Conservation (phyloP, 2,797 vertebrate genomes). For the Etheostoma nigrum region DNA sequence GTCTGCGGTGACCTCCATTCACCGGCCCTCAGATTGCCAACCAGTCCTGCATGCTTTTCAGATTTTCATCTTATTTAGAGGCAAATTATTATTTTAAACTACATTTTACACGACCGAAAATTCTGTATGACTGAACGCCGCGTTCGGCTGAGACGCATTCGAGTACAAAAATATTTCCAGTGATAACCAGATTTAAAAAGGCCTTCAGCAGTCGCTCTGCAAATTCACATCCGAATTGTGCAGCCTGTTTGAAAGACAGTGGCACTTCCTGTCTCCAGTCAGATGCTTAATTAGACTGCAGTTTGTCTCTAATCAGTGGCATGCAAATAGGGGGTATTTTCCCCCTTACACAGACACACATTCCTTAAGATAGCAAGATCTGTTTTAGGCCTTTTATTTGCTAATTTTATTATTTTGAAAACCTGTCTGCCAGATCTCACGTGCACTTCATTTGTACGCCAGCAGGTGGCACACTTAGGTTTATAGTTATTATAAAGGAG, state of each 20-base stretch:
- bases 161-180: constrained; percentile 52
- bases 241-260: constrained; percentile 15
- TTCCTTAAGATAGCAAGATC: background rate
- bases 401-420: constrained; percentile 42
- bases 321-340: background rate
- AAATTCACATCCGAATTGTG: constrained; percentile 38
- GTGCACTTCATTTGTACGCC: constrained; percentile 52
- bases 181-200: constrained; percentile 57
- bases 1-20: constrained; percentile 82
- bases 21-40: constrained; percentile 56
- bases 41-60: constrained; percentile 43
- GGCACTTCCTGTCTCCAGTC: constrained; percentile 16
- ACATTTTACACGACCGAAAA: constrained; percentile 35
- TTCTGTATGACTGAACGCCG: constrained; percentile 25
- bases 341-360: background rate
- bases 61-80: constrained; percentile 29
- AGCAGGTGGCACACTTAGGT: constrained; percentile 70
- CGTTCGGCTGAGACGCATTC: constrained; percentile 52
- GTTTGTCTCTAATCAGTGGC: background rate
- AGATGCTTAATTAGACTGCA: constrained; percentile 4
- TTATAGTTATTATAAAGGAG: constrained; percentile 36
- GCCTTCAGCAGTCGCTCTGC: constrained; percentile 32
- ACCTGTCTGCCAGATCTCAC: constrained; percentile 24
- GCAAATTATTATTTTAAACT: constrained; percentile 6
- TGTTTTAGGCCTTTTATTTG: constrained; percentile 11